Evolutionary conservation across 2,797 vertebrate species (phyloP), one percentile per base, ranked within the genome.

Genomic region (Argya squamiceps): DNA sequence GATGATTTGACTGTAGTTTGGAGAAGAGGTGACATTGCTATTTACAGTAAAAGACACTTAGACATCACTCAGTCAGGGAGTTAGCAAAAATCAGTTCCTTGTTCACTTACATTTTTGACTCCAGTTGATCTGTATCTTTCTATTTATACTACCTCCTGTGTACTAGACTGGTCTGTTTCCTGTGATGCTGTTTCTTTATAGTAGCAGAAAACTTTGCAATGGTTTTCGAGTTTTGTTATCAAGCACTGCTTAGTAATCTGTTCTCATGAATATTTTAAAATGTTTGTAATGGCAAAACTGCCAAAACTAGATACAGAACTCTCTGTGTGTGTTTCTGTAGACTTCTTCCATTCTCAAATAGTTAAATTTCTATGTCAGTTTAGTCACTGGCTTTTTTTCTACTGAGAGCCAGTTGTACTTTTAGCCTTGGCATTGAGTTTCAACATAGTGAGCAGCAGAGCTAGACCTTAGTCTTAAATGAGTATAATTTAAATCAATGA

Each of bases 1-100:
- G 63, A 67, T 96, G 88, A 47, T 79, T 86, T 89, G 69, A 73
- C 86, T 77, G 95, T 55, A 85, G 75, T 64, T 84, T 84, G 73
- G 43, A 56, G 67, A 93, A 50, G 39, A 76, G 41, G 4, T 84
- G 43, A 63, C 75, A 69, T 67, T 83, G 79, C 49, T 74, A 10
- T 90, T 92, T 67, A 34, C 60, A n/a, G 37, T 69, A 41, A 77
- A 80, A 73, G 44, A 56, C 24, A 24, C 20, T 63, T 79, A 20
- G 37, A 43, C 24, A n/a, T 76, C 32, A 58, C 24, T 92, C 10
- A 41, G 56, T 41, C 30, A 65, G n/a, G 75, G 21, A 43, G 29
- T 79, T 89, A 49, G 12, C 41, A 92, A 79, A 50, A 89, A 62
- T 74, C 83, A 56, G 43, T 67, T 74, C 37, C 20, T 71, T 52